A percentile compares a stretch with the other conserved stretches of the same genome.
Evolutionary conservation across 2,888 invertebrate species (phyloP).

Genomic region (Stegana nigrithorax): DNA sequence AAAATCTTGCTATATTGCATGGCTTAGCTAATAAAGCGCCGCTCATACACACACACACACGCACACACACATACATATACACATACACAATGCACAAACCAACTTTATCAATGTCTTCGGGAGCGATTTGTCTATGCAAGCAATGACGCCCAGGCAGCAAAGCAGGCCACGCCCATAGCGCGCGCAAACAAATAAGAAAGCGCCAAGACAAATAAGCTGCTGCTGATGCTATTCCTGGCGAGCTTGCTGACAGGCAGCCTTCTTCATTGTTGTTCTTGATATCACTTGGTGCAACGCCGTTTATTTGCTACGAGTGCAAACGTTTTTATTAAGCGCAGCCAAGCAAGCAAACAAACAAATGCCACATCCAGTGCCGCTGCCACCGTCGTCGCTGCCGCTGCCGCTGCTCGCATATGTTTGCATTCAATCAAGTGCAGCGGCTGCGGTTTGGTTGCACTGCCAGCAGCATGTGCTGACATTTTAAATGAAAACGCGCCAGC

Average conservation of each 20-base stretch:
- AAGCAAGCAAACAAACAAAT: background rate
- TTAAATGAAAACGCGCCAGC: constrained; percentile 1
- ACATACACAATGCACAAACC: no score
- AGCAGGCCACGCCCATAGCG: background rate
- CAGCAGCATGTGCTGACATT: background rate
- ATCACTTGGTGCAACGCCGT: no score
- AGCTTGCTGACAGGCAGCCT: background rate
- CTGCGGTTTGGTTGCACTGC: background rate
- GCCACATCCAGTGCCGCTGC: background rate
- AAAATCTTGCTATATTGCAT: no score
- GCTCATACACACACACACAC: no score
- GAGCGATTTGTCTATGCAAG: background rate
- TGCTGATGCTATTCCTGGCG: background rate
- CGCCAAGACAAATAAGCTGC: background rate
- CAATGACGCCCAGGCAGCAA: no score
- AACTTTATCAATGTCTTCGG: background rate
- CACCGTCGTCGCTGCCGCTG: background rate
- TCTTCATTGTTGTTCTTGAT: no score
- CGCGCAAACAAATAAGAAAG: background rate
- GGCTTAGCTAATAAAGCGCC: no score
- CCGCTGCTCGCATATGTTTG: background rate
- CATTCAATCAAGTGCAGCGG: constrained; percentile 14
- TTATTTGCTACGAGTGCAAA: background rate
- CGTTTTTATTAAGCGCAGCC: background rate
- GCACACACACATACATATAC: background rate